A percentile compares a stretch with the other conserved stretches of the same genome.
These are phyloP conservation scores for Stratiomys singularior DNA, from an alignment of 2,888 invertebrate genomes.

Conservation along the genomic window DNA sequence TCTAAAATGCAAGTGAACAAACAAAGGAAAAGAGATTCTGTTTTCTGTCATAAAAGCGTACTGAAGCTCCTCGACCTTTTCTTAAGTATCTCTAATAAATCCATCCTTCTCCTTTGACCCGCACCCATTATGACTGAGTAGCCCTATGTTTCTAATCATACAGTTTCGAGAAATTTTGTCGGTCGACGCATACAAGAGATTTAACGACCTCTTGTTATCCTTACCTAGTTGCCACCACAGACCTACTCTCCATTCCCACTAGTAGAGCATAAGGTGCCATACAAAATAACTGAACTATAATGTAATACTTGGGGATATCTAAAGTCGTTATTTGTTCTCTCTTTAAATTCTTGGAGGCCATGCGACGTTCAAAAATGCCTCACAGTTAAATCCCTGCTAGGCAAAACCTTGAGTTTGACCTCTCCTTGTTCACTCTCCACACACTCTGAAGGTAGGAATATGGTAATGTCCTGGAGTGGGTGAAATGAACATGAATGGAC, in stretches of 20 bases:
- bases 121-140: slow-evolving; percentile 30
- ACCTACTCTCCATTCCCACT: not conserved
- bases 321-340: slow-evolving; percentile 40
- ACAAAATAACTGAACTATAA: slow-evolving; percentile 17
- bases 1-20: slow-evolving; percentile 36
- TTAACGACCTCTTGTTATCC: not conserved
- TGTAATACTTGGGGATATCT: slow-evolving; percentile 22
- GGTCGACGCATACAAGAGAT: slow-evolving; percentile 24
- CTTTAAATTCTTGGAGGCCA: slow-evolving; percentile 39
- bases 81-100: slow-evolving; percentile 45
- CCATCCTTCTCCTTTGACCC: slow-evolving; percentile 43
- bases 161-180: slow-evolving; percentile 43
- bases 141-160: slow-evolving; percentile 51
- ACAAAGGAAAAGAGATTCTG: not conserved
- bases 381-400: slow-evolving; percentile 47
- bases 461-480: not conserved
- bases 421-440: slow-evolving; percentile 19
- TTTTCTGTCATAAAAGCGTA: slow-evolving; percentile 44
- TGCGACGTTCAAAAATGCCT: slow-evolving; percentile 48
- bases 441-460: not conserved
- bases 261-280: not conserved
- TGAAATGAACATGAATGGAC: not conserved
- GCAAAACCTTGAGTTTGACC: slow-evolving; percentile 48
- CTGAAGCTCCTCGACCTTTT: slow-evolving; percentile 43
- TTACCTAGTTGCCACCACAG: not conserved